Conservation (phyloP, 2,797 vertebrate genomes). For the Hippopotamyrus pictus region DNA sequence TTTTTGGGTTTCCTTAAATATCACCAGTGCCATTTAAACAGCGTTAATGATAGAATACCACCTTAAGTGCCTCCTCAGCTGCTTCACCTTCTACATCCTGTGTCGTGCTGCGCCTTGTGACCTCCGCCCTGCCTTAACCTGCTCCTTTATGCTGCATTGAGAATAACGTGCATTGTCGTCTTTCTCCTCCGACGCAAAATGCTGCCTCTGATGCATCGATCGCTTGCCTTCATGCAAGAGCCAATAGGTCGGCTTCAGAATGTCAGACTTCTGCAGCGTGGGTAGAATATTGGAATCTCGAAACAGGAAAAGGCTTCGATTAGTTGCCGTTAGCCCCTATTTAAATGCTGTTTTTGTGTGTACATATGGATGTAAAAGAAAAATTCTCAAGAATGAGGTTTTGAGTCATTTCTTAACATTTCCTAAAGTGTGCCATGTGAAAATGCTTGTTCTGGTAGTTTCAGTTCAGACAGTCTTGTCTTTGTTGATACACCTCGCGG, state of each 20-base stretch:
- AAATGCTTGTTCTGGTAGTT: not conserved
- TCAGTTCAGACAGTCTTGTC: not conserved
- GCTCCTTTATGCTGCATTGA: constrained; percentile 26
- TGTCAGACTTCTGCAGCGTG: constrained; percentile 20
- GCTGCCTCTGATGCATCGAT: constrained; percentile 73
- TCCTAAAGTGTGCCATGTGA: not conserved
- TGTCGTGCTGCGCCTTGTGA: not conserved
- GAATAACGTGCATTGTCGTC: constrained; percentile 62
- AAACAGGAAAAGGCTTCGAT: not conserved
- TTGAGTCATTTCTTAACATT: constrained; percentile 6
- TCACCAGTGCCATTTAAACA: not conserved
- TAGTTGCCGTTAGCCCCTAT: not conserved
- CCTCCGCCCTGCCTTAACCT: not conserved
- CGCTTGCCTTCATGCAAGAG: constrained; percentile 76
- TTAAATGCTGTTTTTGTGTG: not conserved
- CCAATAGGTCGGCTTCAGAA: constrained; percentile 81
- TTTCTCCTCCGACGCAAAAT: constrained; percentile 60
- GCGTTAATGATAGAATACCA: not conserved
- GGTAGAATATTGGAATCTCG: constrained; percentile 21
- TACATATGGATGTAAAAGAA: not conserved
- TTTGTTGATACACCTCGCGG: not conserved
- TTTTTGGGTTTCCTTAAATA: not conserved
- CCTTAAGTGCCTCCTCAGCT: not conserved
- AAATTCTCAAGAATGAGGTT: constrained; percentile 2
- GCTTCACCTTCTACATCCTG: not conserved